Base-by-base conservation (phyloP, 2,113 vertebrate genomes). In the Galbula dea region DNA sequence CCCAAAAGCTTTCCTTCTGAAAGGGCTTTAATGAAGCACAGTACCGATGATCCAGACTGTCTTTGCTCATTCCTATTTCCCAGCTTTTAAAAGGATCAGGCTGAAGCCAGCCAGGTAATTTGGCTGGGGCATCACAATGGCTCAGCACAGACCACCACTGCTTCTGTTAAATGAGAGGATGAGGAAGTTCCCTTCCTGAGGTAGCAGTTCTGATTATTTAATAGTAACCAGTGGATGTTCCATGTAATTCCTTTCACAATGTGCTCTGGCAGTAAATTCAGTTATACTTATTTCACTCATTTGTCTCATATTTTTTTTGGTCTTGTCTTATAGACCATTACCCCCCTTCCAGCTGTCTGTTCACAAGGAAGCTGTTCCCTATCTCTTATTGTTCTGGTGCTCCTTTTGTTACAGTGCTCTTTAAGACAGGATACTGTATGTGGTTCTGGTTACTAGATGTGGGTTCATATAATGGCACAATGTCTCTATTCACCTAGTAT, bases 61-160 rank as follows among this genome's bases (percentile, higher is more conserved):
- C 27, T 22, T 6, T 23, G 16, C n/a, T 12, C 62, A 32, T 18
- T 74, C 18, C 10, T 20, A 21, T 0, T 0, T 22, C 16, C 15
- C 18, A 19, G 51, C 5, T 61, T 41, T 22, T 24, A 37, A 3
- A 3, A 66, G 15, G 14, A 26, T 45, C 32, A 22, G 21, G n/a
- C 48, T 19, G 12, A 11, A 34, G 67, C 19, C 8, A 4, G 20
- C n/a, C 55, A 77, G 55, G 57, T 58, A 36, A 49, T 0, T 2
- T 27, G 51, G 24, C 2, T 26, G 14, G 19, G 41, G 16, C 1
- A 2, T 1, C 1, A 5, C 17, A 54, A 27, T 2, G 68, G 18
- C 32, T 41, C 2, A 2, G 51, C 20, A 66, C 5, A 32, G 15
- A 29, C 7, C 1, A 36, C 4, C 20, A 37, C 21, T 12, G 5